phyloP scores from a whole-genome alignment of 2,113 vertebrate species.

The Percina caprodes region DNA sequence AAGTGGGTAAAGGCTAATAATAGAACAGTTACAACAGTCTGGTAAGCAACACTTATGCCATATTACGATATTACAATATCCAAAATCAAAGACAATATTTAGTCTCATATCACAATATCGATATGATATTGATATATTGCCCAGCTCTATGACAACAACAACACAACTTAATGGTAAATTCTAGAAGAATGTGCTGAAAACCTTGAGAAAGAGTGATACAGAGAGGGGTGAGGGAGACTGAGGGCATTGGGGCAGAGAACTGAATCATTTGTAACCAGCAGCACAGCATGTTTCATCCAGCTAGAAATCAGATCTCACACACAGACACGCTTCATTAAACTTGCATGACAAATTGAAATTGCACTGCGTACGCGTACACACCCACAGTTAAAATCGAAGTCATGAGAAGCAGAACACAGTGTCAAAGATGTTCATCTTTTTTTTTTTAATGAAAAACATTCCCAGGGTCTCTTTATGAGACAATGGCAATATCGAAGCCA shows the following conservation, averaged over 20 bases:
- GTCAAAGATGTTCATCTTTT: conserved; percentile 37
- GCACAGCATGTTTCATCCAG: conserved; percentile 6
- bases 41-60: too few relatives aligned
- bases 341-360: conserved; percentile 7
- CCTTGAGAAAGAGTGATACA: neutral
- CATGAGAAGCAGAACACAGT: conserved; percentile 32
- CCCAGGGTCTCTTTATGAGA: conserved; percentile 26
- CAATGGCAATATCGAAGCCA: conserved; percentile 39
- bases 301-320: conserved; percentile 8
- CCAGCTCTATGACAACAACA: neutral
- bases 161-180: neutral
- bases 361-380: neutral
- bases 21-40: too few relatives aligned
- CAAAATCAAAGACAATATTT: too few relatives aligned
- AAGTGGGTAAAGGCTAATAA: too few relatives aligned
- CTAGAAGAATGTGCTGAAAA: neutral
- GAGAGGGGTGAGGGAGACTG: neutral
- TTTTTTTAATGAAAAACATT: conserved; percentile 56
- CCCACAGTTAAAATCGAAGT: conserved; percentile 61
- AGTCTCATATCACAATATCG: too few relatives aligned
- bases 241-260: conserved; percentile 5
- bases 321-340: conserved; percentile 44
- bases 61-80: too few relatives aligned
- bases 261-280: conserved; percentile 30
- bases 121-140: too few relatives aligned